Conservation (phyloP, 2,113 vertebrate species). For the Tamias sibiricus region DNA sequence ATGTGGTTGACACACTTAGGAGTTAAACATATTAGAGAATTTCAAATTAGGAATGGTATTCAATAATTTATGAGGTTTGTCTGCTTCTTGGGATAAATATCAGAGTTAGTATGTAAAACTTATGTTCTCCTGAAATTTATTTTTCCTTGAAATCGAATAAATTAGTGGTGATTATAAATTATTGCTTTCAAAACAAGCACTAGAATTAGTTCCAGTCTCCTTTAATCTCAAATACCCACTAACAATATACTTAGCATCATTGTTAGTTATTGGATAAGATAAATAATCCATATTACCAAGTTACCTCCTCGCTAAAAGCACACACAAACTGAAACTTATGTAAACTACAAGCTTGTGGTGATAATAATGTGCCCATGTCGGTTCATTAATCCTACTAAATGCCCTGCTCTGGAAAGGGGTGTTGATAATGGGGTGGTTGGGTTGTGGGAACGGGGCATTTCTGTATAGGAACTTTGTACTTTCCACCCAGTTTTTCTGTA, state of each 20-base stretch:
- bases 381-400: background rate
- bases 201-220: background rate
- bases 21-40: background rate
- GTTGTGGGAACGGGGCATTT: no score
- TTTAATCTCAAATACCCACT: background rate
- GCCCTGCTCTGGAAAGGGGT: background rate
- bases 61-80: background rate
- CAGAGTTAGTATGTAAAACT: background rate
- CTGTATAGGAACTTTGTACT: background rate
- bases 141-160: slow-evolving; percentile 19
- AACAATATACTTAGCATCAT: background rate
- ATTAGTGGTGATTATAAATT: background rate
- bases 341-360: background rate
- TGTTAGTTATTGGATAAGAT: background rate
- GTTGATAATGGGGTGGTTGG: background rate
- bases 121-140: background rate
- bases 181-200: slow-evolving; percentile 34
- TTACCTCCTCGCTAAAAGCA: background rate
- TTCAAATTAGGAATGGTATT: background rate
- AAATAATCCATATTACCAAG: background rate
- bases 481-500: background rate
- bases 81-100: background rate
- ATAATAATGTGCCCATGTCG: background rate
- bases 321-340: background rate
- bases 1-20: background rate